A percentile compares a stretch with the other conserved stretches of the same genome.
phyloP scores from a whole-genome alignment of 1,140 invertebrate species.

The Fopius arisanus region DNA sequence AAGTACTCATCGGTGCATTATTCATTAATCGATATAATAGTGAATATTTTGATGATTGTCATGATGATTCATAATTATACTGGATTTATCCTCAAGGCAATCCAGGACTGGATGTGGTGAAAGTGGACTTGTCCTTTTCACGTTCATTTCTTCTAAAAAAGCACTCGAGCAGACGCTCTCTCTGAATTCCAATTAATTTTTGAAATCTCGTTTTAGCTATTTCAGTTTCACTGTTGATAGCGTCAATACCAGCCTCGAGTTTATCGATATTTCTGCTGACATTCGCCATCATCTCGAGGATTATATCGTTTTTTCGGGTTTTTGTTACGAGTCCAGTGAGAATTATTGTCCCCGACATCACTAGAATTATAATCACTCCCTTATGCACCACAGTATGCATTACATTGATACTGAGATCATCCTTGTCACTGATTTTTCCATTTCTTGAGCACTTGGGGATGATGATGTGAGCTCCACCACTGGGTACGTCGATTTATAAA shows the following conservation, averaged over 20 bases:
- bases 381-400: constrained; percentile 44
- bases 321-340: constrained; percentile 42
- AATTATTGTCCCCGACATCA: constrained; percentile 41
- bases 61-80: neutral
- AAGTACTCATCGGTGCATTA: too few relatives aligned
- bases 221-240: constrained; percentile 46
- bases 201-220: constrained; percentile 41
- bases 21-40: too few relatives aligned
- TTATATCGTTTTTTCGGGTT: constrained; percentile 37
- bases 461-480: neutral
- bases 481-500: neutral
- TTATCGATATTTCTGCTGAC: constrained; percentile 52
- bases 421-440: neutral
- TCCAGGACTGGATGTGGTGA: neutral
- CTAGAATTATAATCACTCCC: constrained; percentile 39
- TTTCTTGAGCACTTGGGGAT: neutral
- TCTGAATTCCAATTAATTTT: constrained; percentile 44
- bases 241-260: constrained; percentile 48
- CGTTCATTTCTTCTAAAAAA: constrained; percentile 38
- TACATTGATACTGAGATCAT: constrained; percentile 17
- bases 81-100: neutral
- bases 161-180: constrained; percentile 50
- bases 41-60: neutral
- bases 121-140: neutral
- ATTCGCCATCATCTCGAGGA: constrained; percentile 52